Evolutionary conservation across 2,113 vertebrate species (phyloP).

Genomic region (Columba janthina): DNA sequence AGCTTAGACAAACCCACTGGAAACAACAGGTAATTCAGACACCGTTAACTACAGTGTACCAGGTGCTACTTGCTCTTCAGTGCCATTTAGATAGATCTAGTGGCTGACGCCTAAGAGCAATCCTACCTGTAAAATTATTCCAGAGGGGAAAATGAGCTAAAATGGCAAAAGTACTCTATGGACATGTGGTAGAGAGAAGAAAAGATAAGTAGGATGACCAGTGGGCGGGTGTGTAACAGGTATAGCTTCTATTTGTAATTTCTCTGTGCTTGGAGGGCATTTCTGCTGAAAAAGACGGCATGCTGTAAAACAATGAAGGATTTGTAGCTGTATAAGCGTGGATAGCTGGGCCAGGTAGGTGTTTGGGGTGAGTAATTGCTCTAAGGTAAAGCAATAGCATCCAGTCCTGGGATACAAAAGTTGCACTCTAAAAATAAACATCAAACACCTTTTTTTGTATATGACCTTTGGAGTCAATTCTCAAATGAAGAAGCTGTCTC

Average conservation of each 20-base stretch:
- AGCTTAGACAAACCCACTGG: neutral
- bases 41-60: neutral
- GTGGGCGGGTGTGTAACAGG: neutral
- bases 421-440: neutral
- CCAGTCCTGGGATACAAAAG: neutral
- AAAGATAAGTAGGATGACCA: neutral
- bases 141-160: neutral
- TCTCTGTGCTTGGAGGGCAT: neutral
- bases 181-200: neutral
- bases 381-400: neutral
- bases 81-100: neutral
- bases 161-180: neutral
- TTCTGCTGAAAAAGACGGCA: neutral
- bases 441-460: neutral
- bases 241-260: no score
- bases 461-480: neutral
- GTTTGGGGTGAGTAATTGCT: neutral
- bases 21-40: neutral
- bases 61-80: neutral
- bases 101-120: neutral
- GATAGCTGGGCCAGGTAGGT: neutral
- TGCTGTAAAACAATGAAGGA: accelerated
- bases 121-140: neutral
- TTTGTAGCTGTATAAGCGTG: neutral
- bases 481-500: neutral